Evolutionary conservation across 2,888 invertebrate genomes (phyloP).

Genomic region (Strigamia maritima): DNA sequence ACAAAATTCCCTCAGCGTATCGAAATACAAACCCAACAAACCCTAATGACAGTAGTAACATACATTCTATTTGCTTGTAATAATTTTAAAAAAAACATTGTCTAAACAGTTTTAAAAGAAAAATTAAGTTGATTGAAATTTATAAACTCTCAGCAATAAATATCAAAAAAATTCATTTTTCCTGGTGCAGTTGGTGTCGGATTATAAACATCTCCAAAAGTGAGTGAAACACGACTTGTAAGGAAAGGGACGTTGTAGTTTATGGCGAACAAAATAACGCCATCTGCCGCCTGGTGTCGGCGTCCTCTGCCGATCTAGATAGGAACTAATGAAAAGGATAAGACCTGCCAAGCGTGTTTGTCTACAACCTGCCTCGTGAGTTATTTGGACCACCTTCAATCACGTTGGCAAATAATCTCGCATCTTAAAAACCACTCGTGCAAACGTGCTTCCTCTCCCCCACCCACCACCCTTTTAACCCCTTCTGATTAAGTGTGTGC

Average conservation of each 20-base stretch:
- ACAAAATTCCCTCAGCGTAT: not conserved
- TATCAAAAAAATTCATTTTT: too few species aligned
- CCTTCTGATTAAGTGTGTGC: constrained; percentile 8
- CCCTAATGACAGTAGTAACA: too few species aligned
- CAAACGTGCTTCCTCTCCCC: not conserved
- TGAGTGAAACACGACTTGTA: constrained; percentile 8
- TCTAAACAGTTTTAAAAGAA: too few species aligned
- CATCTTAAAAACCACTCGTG: constrained; percentile 19
- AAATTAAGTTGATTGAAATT: too few species aligned
- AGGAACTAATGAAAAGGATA: constrained; percentile 8
- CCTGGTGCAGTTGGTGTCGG: not conserved
- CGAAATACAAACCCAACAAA: not conserved
- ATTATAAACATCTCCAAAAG: constrained; percentile 16
- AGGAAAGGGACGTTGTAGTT: not conserved
- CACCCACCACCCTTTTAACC: not conserved
- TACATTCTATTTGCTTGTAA: too few species aligned
- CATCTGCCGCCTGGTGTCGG: constrained; percentile 11
- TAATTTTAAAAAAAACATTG: too few species aligned
- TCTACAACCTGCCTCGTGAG: constrained; percentile 6
- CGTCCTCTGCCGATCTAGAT: not conserved
- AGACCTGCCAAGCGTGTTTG: constrained; percentile 17
- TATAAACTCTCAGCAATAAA: too few species aligned
- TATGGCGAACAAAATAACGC: not conserved
- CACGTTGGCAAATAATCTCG: constrained; percentile 1
- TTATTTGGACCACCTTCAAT: constrained; percentile 27